phyloP scores from a whole-genome alignment of 2,888 invertebrate genomes.

The Lycia hirtaria region DNA sequence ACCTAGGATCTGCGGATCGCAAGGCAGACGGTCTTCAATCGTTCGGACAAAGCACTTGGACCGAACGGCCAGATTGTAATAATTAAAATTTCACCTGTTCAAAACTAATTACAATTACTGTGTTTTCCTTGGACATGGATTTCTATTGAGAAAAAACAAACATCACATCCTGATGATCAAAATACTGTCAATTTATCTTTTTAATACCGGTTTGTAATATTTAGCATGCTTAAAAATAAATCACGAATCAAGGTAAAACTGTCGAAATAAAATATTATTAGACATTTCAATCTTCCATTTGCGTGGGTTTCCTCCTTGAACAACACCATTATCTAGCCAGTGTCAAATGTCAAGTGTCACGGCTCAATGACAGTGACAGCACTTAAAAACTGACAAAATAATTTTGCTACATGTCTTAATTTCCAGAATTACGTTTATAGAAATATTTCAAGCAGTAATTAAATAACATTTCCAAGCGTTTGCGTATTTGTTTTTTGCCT shows the following conservation, averaged over 20 bases:
- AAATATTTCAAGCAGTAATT: too few relatives aligned
- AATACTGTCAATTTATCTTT: neutral
- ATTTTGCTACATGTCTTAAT: constrained; percentile 15
- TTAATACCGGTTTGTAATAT: neutral
- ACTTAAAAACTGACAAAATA: constrained; percentile 36
- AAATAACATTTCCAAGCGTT: neutral
- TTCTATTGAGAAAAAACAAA: too few relatives aligned
- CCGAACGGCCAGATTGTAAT: too few relatives aligned
- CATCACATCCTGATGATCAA: too few relatives aligned
- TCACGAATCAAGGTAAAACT: constrained; percentile 4
- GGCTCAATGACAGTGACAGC: constrained; percentile 51
- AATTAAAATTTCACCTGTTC: too few relatives aligned
- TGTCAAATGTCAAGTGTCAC: constrained; percentile 41
- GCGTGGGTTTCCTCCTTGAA: constrained; percentile 42
- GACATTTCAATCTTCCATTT: constrained; percentile 20
- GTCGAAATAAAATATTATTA: constrained; percentile 9
- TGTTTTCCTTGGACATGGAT: too few relatives aligned
- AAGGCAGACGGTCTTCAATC: too few relatives aligned
- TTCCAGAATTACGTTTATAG: too few relatives aligned
- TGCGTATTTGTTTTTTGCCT: neutral
- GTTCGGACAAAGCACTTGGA: too few relatives aligned
- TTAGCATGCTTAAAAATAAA: constrained; percentile 3
- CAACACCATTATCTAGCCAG: constrained; percentile 33
- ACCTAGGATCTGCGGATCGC: too few relatives aligned
- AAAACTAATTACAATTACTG: too few relatives aligned